Conservation (phyloP, 2,888 invertebrate species). For the Drosophila mimetica region DNA sequence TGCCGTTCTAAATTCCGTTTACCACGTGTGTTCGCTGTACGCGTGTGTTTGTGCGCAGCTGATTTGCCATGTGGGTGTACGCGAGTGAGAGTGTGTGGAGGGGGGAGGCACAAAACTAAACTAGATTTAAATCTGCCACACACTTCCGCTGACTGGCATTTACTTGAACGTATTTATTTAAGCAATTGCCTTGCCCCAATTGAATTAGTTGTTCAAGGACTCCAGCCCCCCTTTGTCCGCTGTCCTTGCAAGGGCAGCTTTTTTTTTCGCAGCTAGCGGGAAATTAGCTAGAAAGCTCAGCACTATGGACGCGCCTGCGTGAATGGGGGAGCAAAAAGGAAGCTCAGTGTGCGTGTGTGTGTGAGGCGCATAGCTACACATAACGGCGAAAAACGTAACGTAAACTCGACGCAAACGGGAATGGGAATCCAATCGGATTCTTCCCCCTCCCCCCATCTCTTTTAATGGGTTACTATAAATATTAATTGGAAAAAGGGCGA, state of each 20-base stretch:
- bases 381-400: constrained; percentile 37
- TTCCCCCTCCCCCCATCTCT: not conserved
- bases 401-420: constrained; percentile 33
- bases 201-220: constrained; percentile 36
- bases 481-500: constrained; percentile 15
- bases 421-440: constrained; percentile 4
- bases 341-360: constrained; percentile 18
- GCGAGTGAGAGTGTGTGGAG: constrained; percentile 11
- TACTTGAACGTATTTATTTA: constrained; percentile 9
- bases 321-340: constrained; percentile 16
- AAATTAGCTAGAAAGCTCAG: constrained; percentile 8
- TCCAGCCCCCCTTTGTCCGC: not conserved
- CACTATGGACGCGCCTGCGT: constrained; percentile 32
- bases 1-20: constrained; percentile 65
- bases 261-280: constrained; percentile 8
- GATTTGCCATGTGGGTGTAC: constrained; percentile 33
- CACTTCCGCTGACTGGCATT: constrained; percentile 63
- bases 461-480: not conserved
- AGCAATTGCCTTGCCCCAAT: constrained; percentile 5
- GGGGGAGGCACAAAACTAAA: constrained; percentile 9
- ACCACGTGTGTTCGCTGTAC: constrained; percentile 66
- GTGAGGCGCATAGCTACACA: constrained; percentile 27
- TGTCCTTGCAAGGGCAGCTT: constrained; percentile 13
- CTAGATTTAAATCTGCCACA: constrained; percentile 59
- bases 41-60: constrained; percentile 33